Evolutionary conservation across 2,888 invertebrate species (phyloP), one percentile per base, ranked within the genome.

Genomic region (Lycaena phlaeas): DNA sequence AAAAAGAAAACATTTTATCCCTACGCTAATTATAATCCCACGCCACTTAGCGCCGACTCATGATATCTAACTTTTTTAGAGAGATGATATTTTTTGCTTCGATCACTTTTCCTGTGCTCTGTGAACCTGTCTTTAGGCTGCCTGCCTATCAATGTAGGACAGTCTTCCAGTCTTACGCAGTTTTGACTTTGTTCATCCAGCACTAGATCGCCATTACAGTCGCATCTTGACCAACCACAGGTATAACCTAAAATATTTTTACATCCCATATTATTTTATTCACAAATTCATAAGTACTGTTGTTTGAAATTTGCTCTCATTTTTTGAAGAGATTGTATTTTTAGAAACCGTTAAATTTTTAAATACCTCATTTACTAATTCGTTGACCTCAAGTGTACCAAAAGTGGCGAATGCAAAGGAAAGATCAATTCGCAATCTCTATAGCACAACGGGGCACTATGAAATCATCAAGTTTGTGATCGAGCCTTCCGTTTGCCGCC

Each of bases 181-280:
- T 38, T 12, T 2, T 50, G 48, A 0, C 44, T 47, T 0, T 45
- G 29, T 26, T 74, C 74, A 12, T 72, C 61, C 3, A 70, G 44
- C 1, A 74, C 26, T 9, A 58, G 10, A 1, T 66, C 52, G 0
- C 61, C 64, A 39, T 70, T 68, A 51, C 78, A 78, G 38, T 78
- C 78, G 40, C 79, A 78, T 1, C 78, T 59, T 1, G 77, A 77
- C 78, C 78, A 78, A n/a, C 78, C 78, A 43, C 78, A 78, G 0
- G 74, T 73, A 45, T 59, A 76, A 0, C 78, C 78, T 77, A 52
- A 2, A 43, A 45, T 3, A 38, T 7, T 12, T 14, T 17, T 11
- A 2, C 26, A 27, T 31, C 17, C n/a, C n/a, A n/a, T n/a, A n/a
- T n/a, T n/a, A n/a, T n/a, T n/a, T n/a, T n/a, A n/a, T n/a, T n/a